Base-by-base conservation (phyloP, 1,140 invertebrate genomes). In the Mylabris phalerata region DNA sequence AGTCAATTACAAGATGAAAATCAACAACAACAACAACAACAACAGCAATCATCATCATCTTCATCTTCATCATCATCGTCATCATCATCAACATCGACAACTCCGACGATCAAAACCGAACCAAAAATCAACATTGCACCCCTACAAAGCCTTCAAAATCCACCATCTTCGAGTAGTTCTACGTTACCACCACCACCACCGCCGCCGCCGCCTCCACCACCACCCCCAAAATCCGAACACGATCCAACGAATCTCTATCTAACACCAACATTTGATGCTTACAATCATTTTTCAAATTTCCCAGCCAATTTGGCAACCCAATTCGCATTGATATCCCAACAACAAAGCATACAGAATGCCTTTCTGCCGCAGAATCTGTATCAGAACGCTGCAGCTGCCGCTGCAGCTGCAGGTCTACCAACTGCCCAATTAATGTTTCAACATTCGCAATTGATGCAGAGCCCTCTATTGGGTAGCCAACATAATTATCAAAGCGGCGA, bases 21-120 rank as follows among this genome's bases (percentile, higher is more conserved):
- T 50, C 75, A 75, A 26, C 71, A 77, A 52, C 59, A 65, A 46
- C 49, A 57, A 19, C 32, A 59, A 5, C 48, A 59, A 79, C 57
- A 80, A 78, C 10, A 79, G 81, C 9, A 82, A 79, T 3, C 77
- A 62, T 43, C 80, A 79, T 60, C 70, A 73, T 51, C 71, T 78
- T 51, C 72, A 75, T 11, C 75, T 73, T 63, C 75, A 83, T 52
- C 74, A 73, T 51, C 75, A 75, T 32, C 71, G 77, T 54, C 59
- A 65, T 40, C 49, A 57, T 11, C 32, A 59, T 3, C 48, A 59
- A 10, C 60, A 19, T 55, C 62, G 3, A 55, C 60, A 39, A 4
- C 41, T 0, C 9, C 41, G 10, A 9, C 9, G 5, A 39, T 59
- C 7, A 68, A 64, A 46, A 59, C 62, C n/a, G 64, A 66, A 59